A percentile compares a stretch with the other conserved stretches of the same genome.
These are phyloP conservation scores for Apodemus sylvaticus DNA, from an alignment of 2,113 vertebrate species.

Conservation along the genomic window DNA sequence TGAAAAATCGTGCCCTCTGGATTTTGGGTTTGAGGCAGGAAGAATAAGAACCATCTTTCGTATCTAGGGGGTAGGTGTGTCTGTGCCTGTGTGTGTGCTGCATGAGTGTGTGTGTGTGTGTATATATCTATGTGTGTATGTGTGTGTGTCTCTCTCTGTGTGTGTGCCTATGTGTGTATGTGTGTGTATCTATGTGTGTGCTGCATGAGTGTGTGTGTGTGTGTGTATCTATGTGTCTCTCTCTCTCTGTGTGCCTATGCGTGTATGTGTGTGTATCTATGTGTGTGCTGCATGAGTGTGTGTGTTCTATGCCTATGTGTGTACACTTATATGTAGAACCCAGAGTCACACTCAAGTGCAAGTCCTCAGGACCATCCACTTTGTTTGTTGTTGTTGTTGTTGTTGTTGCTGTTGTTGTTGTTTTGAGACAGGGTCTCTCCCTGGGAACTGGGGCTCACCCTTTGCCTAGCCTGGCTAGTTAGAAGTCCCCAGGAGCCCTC, in stretches of 20 bases:
- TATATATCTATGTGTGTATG: too few relatives aligned
- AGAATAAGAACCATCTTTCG: not conserved
- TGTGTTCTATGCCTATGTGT: not conserved
- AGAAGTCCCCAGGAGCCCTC: not conserved
- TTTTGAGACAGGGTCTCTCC: not conserved
- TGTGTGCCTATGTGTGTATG: not conserved
- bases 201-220: not conserved
- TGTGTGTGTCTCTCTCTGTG: not conserved
- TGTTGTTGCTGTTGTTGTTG: not conserved
- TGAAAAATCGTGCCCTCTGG: not conserved
- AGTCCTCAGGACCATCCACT: not conserved
- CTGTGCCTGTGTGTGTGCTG: not conserved
- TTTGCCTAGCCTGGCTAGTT: not conserved
- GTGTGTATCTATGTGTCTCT: too few relatives aligned
- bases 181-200: not conserved
- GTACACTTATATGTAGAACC: not conserved
- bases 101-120: not conserved
- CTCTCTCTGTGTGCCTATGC: not conserved
- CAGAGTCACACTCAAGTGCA: not conserved
- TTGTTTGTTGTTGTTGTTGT: not conserved
- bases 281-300: too few relatives aligned
- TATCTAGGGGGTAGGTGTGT: not conserved
- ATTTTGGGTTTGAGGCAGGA: not conserved
- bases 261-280: too few relatives aligned
- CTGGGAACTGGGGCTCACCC: not conserved